Base-by-base conservation (phyloP, 2,888 invertebrate species). In the Polia nebulosa region DNA sequence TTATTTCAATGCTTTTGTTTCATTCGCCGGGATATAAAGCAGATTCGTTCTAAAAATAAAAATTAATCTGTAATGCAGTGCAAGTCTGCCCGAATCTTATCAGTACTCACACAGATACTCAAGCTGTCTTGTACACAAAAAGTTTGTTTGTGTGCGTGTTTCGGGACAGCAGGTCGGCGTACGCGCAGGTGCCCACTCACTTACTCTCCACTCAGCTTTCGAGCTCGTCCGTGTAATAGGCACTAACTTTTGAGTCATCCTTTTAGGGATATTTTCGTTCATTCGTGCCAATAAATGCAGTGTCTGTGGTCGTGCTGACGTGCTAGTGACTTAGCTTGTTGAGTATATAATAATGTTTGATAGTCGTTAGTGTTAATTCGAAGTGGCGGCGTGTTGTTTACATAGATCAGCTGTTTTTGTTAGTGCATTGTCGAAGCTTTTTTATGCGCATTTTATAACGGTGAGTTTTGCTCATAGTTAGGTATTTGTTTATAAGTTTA, bases 151-250 rank as follows among this genome's bases (percentile, higher is more conserved):
- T 81, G 81, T 74, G 81, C 47, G 80, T 69, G 80, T 77, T 76
- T 76, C 29, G 76, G 80, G 65, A 47, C 45, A 51, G 73, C 76
- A 69, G 72, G 70, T 65, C 72, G 80, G 66, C 73, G 81, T 51
- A 52, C 51, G 78, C 78, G 78, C 82, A 81, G 78, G 81, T 83
- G 72, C 66, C 69, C 41, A 47, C 57, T 76, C 76, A 83, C 57
- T 76, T 73, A 83, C 76, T 78, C 72, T 53, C n/a, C 61, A 76
- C 70, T 72, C 74, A 57, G 71, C 75, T 59, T 76, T 77, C 52
- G 68, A 47, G 68, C 61, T 75, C 61, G 72, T 63, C 41, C 34
- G 64, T 58, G 34, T 49, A 58, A 41, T 64, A 41, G 44, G 53
- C 11, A 57, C 20, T 41, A 34, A 39, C 41, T 45, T 67, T 55